These are phyloP conservation scores for Puntigrus tetrazona DNA, from an alignment of 2,113 vertebrate species.

Conservation along the genomic window DNA sequence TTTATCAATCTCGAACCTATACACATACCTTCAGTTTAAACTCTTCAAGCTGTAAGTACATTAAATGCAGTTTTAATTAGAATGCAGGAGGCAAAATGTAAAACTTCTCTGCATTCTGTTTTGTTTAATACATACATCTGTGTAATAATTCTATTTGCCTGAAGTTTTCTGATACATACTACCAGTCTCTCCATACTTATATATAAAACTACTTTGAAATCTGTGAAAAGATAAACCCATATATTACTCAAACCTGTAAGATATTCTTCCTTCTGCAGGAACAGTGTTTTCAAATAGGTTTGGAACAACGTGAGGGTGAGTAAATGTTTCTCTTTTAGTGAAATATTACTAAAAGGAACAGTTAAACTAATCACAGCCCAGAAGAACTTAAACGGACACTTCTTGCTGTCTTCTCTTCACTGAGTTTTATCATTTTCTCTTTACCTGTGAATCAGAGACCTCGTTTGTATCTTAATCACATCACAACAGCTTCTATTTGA, in stretches of 20 bases:
- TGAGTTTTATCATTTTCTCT: neutral
- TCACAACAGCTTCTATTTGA: conserved; percentile 10
- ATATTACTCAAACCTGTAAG: neutral
- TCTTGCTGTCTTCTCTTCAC: neutral
- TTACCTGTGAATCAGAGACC: conserved; percentile 30
- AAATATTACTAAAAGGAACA: neutral
- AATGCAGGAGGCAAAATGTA: neutral
- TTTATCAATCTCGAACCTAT: neutral
- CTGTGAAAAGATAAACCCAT: no score
- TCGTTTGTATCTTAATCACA: neutral
- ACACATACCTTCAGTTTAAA: neutral
- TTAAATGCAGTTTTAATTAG: neutral
- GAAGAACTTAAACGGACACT: neutral
- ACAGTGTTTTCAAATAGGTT: neutral
- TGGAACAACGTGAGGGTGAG: neutral
- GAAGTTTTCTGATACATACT: neutral
- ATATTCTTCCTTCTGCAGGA: neutral
- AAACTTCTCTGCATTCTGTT: neutral
- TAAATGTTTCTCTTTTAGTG: neutral
- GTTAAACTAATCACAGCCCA: neutral
- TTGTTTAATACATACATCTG: no score
- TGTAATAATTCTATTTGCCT: neutral
- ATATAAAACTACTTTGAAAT: neutral
- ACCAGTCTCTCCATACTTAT: neutral
- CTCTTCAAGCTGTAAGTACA: neutral